These are phyloP conservation scores for Caerostris darwini DNA, from an alignment of 1,140 invertebrate species.

Conservation along the genomic window DNA sequence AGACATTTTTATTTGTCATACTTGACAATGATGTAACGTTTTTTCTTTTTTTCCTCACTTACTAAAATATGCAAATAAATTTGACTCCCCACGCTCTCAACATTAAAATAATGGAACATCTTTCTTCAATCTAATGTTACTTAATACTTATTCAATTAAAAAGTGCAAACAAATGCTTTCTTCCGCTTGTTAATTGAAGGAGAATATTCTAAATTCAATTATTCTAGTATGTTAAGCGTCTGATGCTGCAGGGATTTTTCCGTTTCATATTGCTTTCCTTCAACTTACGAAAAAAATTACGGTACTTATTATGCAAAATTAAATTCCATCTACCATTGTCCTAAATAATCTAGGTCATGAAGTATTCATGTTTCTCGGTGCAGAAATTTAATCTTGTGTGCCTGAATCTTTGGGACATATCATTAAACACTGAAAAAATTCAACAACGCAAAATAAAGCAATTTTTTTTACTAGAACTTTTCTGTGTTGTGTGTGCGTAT, in stretches of 20 bases:
- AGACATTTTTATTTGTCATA: too few species aligned
- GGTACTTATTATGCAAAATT: background rate
- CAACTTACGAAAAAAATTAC: background rate
- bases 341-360: constrained; percentile 38
- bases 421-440: constrained; percentile 51
- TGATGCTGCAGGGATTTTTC: background rate
- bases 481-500: background rate
- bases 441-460: background rate
- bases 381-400: constrained; percentile 61
- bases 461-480: constrained; percentile 39
- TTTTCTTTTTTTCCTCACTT: too few species aligned
- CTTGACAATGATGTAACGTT: too few species aligned
- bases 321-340: constrained; percentile 26
- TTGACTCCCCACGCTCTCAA: too few species aligned
- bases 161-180: background rate
- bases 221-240: background rate
- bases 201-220: background rate
- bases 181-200: background rate
- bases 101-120: too few species aligned
- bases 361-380: background rate
- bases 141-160: background rate
- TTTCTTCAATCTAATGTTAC: too few species aligned
- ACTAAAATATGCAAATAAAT: too few species aligned
- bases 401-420: constrained; percentile 55
- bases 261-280: background rate